Evolutionary conservation across 2,888 invertebrate genomes (phyloP), one percentile per base, ranked within the genome.

Genomic region (Malthinus flaveolus): DNA sequence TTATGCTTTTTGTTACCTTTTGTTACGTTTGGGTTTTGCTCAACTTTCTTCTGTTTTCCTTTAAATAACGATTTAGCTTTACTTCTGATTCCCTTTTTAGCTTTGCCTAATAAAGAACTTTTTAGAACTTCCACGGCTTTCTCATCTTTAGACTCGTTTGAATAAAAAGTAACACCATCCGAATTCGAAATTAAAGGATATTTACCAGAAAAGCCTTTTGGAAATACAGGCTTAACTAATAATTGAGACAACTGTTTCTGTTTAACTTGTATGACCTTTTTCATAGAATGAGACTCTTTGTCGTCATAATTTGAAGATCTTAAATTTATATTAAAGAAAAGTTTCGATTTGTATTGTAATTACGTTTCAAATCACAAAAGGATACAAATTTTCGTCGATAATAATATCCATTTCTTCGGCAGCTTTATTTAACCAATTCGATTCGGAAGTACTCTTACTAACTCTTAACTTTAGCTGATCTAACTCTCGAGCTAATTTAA

Each of bases 391-490:
- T 33, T 93, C 91, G 69, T 95, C 95, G 1, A 96, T 79, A 58
- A 97, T 86, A 69, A 96, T 89, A 76, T 97, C 97, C 88, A 95
- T 91, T 66, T 96, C 95, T 63, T 87, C 84, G 0, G 94, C 93
- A 1, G 90, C 89, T 73, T 89, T 90, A 67, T 90, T 87, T 72
- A 93, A 81, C 97, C 97, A 98, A 13, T 90, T 90, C 63, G 84
- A 84, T 67, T 93, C 85, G 7, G 87, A 84, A 68, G 85, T 85
- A 1, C 83, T 79, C 54, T 89, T 84, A 23, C 85, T 80, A 63
- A 83, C 79, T 70, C 82, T 83, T 68, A 91, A 81, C 75, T 93
- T 89, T 56, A 91, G 74, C 45, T 84, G 84, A 74, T 97, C 97
- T 35, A 97, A 81, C 66, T 91, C 87, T 1, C 91, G 82, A 0